Evolutionary conservation across 2,113 vertebrate genomes (phyloP).

Genomic region (Callorhinus ursinus): DNA sequence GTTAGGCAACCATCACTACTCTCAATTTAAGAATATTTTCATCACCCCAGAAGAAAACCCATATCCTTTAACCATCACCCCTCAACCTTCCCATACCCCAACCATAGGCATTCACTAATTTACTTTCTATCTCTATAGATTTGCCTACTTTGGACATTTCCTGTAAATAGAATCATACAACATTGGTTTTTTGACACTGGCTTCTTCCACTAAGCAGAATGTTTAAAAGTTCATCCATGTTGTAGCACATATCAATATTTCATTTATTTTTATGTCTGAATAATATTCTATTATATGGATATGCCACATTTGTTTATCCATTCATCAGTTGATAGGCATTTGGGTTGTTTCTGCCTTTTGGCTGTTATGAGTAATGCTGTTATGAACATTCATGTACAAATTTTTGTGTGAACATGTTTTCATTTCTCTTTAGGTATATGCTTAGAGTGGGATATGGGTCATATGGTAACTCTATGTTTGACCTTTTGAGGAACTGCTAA

Average conservation of each 20-base stretch:
- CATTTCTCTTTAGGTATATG: background rate
- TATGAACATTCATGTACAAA: background rate
- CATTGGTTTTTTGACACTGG: background rate
- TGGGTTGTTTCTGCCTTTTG: background rate
- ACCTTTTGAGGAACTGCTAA: background rate
- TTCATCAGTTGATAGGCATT: background rate
- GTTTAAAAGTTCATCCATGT: background rate
- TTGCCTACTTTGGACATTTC: background rate
- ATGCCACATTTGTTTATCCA: background rate
- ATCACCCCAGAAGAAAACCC: background rate
- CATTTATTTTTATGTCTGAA: background rate
- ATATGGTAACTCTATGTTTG: background rate
- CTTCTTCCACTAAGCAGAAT: background rate
- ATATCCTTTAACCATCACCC: background rate
- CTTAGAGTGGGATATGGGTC: background rate
- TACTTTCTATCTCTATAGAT: background rate
- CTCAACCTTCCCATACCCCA: background rate
- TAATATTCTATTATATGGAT: background rate
- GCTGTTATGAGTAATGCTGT: background rate
- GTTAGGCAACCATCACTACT: background rate
- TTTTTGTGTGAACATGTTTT: background rate
- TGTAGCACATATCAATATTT: background rate
- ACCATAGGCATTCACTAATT: background rate
- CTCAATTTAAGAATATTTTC: background rate
- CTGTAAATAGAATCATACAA: background rate